Evolutionary conservation across 2,888 invertebrate genomes (phyloP), one percentile per base, ranked within the genome.

Genomic region (Teleiodes luculella): DNA sequence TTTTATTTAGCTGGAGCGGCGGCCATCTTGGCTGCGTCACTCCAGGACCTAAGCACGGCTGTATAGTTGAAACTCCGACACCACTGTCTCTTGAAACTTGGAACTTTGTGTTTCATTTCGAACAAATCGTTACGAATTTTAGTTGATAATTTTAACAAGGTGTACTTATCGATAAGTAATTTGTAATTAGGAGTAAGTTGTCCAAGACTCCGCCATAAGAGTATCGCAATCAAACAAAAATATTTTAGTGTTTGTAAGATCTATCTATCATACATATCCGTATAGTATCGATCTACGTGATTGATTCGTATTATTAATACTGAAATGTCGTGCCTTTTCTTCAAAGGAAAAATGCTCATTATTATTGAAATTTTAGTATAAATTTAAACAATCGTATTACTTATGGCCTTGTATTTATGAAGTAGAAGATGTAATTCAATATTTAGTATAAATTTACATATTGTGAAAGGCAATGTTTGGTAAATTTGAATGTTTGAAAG

Each of bases 1-100:
- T 85, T 83, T 28, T 77, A 74, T 68, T 60, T 65, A 63, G 72
- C 63, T 56, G 68, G 45, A 62, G 62, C 61, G 61, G 61, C 67
- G 67, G 66, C 60, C 67, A 48, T 55, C 56, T 61, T 45, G 16
- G 13, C 6, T 5, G 20, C 20, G 3, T 8, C 20, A 8, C 14
- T 59, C 59, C 39, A 30, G 71, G 66, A 63, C 58, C 74, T 79
- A 68, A 67, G 84, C 88, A 89, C 88, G 88, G 88, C 87, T 84
- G 70, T 79, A 76, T 85, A n/a, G n/a, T n/a, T n/a, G 88, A 86
- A 87, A 88, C 88, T 88, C 88, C 77, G 74, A 85, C 78, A 79
- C 80, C 82, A 72, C 83, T 76, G 70, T 68, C 66, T 68, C 70
- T 73, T 70, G 60, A 74, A 72, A 74, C 74, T 78, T 73, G 67